phyloP scores from a whole-genome alignment of 1,140 invertebrate genomes.

The Hirudo medicinalis region DNA sequence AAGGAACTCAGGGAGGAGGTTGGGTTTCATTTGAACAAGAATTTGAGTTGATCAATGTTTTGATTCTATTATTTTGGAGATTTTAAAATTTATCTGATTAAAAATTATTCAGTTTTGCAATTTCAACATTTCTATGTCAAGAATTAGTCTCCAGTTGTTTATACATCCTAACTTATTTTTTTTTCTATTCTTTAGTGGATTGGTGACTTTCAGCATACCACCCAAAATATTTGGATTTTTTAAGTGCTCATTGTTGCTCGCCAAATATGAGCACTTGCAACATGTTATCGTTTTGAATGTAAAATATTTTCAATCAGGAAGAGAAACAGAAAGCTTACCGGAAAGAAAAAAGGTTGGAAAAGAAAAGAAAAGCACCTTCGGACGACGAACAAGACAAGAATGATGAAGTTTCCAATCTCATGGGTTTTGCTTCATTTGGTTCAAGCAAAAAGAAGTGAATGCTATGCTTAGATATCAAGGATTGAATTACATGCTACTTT shows the following conservation, averaged over 20 bases:
- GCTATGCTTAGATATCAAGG: background rate
- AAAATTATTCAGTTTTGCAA: background rate
- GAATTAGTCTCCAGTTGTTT: too few relatives aligned
- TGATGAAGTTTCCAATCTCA: slow-evolving; percentile 75
- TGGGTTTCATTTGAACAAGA: slow-evolving; percentile 12
- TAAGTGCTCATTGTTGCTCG: background rate
- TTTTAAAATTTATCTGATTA: background rate
- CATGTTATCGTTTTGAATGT: too few relatives aligned
- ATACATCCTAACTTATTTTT: too few relatives aligned
- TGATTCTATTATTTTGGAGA: too few relatives aligned
- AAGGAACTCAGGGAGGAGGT: slow-evolving; percentile 85
- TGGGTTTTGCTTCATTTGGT: slow-evolving; percentile 95
- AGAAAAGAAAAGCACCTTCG: slow-evolving; percentile 60
- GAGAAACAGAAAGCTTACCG: slow-evolving; percentile 82
- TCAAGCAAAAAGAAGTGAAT: slow-evolving; percentile 59
- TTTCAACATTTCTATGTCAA: too few relatives aligned
- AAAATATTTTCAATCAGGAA: slow-evolving; percentile 48
- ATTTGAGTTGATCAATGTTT: too few relatives aligned
- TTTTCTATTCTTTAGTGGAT: too few relatives aligned
- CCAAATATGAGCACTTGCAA: too few relatives aligned
- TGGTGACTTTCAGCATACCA: too few relatives aligned
- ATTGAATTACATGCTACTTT: too few relatives aligned
- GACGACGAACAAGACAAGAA: slow-evolving; percentile 47
- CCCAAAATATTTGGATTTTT: too few relatives aligned
- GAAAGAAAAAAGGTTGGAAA: slow-evolving; percentile 75